phyloP scores from a whole-genome alignment of 2,113 vertebrate species.

The Cromileptes altivelis region DNA sequence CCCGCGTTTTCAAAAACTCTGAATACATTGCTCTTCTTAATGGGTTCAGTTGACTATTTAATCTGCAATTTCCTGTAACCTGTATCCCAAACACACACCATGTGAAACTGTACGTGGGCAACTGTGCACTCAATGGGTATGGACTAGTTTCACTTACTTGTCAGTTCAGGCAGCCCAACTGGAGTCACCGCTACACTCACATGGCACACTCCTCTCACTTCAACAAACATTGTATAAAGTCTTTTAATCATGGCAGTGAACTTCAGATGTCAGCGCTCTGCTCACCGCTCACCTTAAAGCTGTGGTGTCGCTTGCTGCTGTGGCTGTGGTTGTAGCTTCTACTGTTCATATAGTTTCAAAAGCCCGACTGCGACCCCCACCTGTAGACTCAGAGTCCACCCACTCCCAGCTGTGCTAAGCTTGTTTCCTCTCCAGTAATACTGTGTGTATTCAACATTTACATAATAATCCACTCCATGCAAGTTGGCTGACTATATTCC shows the following conservation, averaged over 20 bases:
- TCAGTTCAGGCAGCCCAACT: neutral
- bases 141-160: too few relatives aligned
- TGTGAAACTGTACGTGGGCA: too few relatives aligned
- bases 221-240: neutral
- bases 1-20: too few relatives aligned
- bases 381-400: neutral
- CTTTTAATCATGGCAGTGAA: neutral
- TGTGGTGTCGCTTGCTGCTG: neutral
- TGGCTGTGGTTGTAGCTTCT: neutral
- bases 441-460: neutral
- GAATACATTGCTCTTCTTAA: too few relatives aligned
- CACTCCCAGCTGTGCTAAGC: neutral
- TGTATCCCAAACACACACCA: too few relatives aligned
- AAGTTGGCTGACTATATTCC: neutral
- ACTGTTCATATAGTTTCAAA: neutral
- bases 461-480: neutral
- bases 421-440: neutral
- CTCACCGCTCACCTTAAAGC: neutral
- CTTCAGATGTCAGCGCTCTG: neutral
- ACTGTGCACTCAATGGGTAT: too few relatives aligned
- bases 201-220: neutral
- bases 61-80: too few relatives aligned
- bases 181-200: neutral
- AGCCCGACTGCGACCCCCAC: neutral
- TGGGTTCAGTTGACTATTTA: too few relatives aligned